Evolutionary conservation across 2,797 vertebrate genomes (phyloP).

Genomic region (Onychomys leucogaster): DNA sequence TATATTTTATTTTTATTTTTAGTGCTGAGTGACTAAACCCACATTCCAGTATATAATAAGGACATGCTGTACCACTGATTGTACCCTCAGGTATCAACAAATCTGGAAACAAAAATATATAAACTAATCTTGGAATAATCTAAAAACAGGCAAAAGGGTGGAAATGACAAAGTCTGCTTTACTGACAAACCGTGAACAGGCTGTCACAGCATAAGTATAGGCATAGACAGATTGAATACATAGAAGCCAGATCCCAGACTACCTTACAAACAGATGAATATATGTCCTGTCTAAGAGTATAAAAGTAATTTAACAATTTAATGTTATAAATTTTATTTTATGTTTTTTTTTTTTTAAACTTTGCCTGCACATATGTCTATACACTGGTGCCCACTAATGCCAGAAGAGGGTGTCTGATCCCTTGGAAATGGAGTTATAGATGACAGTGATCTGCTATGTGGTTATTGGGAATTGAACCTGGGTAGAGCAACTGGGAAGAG

Average conservation of each 20-base stretch:
- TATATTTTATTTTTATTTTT: not conserved
- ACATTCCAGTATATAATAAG: not conserved
- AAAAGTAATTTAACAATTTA: not conserved
- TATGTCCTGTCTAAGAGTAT: not conserved
- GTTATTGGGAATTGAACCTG: not conserved
- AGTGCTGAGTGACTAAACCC: not conserved
- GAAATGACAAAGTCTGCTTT: conserved; percentile 1
- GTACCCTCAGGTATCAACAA: not conserved
- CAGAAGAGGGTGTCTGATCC: not conserved
- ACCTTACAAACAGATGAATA: not conserved
- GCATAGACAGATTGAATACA: not conserved
- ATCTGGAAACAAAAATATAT: not conserved
- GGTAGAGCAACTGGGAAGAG: not conserved
- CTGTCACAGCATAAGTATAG: not conserved
- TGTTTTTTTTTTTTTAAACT: too few species aligned
- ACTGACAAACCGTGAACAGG: not conserved
- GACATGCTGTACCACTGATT: not conserved
- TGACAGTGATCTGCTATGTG: not conserved
- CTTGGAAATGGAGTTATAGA: not conserved
- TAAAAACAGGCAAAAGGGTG: not conserved
- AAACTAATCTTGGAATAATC: not conserved
- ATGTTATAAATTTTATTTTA: not conserved
- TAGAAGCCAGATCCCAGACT: not conserved
- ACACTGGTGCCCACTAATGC: not conserved
- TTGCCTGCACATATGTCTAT: not conserved